Percentiles rank a stretch among this genome's conserved stretches.
Conservation (phyloP, 2,113 vertebrate genomes). For the Eidolon helvum region DNA sequence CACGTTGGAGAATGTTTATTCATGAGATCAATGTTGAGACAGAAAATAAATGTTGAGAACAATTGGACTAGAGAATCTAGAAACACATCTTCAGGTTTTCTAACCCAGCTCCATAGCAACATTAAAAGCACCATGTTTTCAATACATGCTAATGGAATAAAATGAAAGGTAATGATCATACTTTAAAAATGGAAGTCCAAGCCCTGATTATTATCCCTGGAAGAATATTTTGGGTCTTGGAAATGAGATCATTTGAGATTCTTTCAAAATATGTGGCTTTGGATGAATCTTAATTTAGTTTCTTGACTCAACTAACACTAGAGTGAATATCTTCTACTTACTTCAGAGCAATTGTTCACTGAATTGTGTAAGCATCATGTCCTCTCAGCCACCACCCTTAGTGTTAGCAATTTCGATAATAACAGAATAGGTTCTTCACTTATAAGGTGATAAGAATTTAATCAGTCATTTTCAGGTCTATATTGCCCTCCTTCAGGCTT, state of each 20-base stretch:
- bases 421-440: neutral
- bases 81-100: neutral
- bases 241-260: constrained; percentile 50
- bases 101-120: neutral
- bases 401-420: neutral
- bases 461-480: neutral
- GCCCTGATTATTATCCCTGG: neutral
- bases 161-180: neutral
- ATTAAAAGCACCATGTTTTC: neutral
- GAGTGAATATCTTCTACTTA: neutral
- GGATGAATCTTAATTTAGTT: constrained; percentile 43
- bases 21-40: neutral
- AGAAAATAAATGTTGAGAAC: neutral
- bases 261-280: constrained; percentile 31
- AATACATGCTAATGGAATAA: constrained; percentile 4
- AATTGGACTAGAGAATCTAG: neutral
- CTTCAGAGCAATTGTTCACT: constrained; percentile 6
- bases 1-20: neutral
- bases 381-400: neutral
- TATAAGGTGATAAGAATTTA: neutral
- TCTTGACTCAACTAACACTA: constrained; percentile 14
- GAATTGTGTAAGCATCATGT: neutral
- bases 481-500: neutral
- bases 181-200: neutral
- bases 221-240: constrained; percentile 10